Conservation (phyloP, 2,113 vertebrate species). For the Puntigrus tetrazona region DNA sequence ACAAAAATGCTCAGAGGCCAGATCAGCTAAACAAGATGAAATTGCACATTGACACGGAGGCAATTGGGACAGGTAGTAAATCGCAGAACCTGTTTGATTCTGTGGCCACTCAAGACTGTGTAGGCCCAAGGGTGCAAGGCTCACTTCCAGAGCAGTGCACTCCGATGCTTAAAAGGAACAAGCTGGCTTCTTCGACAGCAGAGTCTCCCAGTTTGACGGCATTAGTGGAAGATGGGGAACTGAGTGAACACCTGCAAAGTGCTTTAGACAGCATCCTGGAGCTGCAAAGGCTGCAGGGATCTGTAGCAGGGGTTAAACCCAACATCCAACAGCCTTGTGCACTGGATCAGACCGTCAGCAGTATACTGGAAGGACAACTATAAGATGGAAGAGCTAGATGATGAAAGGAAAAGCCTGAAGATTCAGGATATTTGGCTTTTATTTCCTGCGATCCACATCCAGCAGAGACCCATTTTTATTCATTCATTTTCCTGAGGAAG, state of each 20-base stretch:
- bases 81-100: constrained; percentile 1
- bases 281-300: constrained; percentile 78
- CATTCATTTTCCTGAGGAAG: not conserved
- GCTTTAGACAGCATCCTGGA: constrained; percentile 83
- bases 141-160: constrained; percentile 42
- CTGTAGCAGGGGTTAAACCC: constrained; percentile 56
- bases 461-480: constrained; percentile 4
- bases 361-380: constrained; percentile 73
- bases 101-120: constrained; percentile 7
- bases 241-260: constrained; percentile 80
- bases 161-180: constrained; percentile 50
- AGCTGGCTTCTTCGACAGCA: constrained; percentile 28
- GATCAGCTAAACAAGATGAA: not conserved
- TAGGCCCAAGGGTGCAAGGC: not conserved
- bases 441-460: not conserved
- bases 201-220: not conserved
- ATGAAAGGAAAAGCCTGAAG: constrained; percentile 52
- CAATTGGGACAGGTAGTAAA: constrained; percentile 29
- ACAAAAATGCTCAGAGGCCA: constrained; percentile 27
- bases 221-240: constrained; percentile 73
- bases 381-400: constrained; percentile 52
- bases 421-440: constrained; percentile 35
- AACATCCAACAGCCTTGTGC: constrained; percentile 56
- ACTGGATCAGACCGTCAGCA: constrained; percentile 75
- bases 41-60: not conserved